Percentiles rank a stretch among this genome's conserved stretches.
These are phyloP conservation scores for Lontra canadensis DNA, from an alignment of 2,113 vertebrate species.

Conservation along the genomic window DNA sequence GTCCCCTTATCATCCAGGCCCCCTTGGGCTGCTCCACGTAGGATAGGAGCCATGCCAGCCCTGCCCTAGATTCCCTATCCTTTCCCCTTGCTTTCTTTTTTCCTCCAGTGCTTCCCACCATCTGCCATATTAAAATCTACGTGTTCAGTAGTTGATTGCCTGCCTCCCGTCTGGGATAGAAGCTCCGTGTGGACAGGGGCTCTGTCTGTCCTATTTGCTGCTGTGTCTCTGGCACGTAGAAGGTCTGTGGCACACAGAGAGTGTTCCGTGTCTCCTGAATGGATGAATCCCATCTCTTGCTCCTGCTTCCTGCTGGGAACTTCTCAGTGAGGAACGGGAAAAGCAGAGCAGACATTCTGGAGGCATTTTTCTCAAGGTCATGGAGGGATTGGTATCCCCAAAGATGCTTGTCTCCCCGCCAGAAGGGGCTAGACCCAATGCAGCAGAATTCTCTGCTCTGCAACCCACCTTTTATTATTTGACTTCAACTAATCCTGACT, in stretches of 20 bases:
- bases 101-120: background rate
- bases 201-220: background rate
- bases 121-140: background rate
- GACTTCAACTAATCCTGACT: background rate
- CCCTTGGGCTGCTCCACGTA: background rate
- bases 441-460: background rate
- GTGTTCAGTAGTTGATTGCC: background rate
- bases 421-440: background rate
- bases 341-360: background rate
- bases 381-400: background rate
- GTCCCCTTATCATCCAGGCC: background rate
- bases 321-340: background rate
- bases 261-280: background rate
- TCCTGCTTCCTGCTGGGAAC: background rate
- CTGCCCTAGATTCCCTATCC: background rate
- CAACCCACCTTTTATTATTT: background rate
- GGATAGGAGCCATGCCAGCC: background rate
- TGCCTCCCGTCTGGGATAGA: background rate
- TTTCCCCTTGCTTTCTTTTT: background rate
- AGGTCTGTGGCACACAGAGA: fast-evolving
- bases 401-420: background rate
- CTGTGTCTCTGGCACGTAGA: background rate
- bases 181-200: background rate
- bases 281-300: background rate
- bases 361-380: background rate